A percentile compares a stretch with the other conserved stretches of the same genome.
phyloP scores from a whole-genome alignment of 2,113 vertebrate species.

The Phylloscopus trochiloides region DNA sequence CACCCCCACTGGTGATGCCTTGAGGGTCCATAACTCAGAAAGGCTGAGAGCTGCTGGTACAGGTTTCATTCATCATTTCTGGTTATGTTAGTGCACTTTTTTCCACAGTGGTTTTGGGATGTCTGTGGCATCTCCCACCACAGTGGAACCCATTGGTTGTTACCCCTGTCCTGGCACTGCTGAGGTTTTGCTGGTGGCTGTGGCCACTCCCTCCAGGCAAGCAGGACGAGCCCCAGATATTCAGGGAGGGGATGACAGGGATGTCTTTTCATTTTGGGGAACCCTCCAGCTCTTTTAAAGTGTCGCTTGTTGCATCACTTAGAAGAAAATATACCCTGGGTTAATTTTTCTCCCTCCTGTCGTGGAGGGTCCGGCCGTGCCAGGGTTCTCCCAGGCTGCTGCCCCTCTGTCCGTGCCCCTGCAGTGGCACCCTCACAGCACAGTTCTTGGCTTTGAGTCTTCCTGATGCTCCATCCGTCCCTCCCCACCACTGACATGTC shows the following conservation, averaged over 20 bases:
- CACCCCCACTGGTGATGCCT: not conserved
- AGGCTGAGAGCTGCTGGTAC: not conserved
- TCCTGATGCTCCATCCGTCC: not conserved
- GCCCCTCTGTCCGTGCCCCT: not conserved
- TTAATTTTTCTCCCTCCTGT: not conserved
- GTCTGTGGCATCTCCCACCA: not conserved
- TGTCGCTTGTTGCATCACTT: not conserved
- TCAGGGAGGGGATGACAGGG: not conserved
- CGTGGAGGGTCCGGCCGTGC: not conserved
- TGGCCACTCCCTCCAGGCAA: not conserved
- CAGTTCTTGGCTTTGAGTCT: constrained; percentile 5
- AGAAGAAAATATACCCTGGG: not conserved
- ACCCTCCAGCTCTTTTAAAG: not conserved
- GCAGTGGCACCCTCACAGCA: not conserved
- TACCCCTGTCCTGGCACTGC: not conserved
- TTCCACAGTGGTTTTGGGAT: not conserved
- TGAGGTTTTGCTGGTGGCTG: not conserved
- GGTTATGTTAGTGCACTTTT: constrained; percentile 58
- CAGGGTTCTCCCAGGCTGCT: not conserved
- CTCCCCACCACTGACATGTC: not conserved
- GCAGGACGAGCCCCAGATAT: not conserved
- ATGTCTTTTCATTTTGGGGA: not conserved
- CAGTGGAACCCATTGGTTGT: constrained; percentile 13
- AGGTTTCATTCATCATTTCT: not conserved
- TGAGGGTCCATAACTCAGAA: not conserved